A percentile compares a stretch with the other conserved stretches of the same genome.
phyloP scores from a whole-genome alignment of 2,888 invertebrate genomes.

The Spodoptera exigua region DNA sequence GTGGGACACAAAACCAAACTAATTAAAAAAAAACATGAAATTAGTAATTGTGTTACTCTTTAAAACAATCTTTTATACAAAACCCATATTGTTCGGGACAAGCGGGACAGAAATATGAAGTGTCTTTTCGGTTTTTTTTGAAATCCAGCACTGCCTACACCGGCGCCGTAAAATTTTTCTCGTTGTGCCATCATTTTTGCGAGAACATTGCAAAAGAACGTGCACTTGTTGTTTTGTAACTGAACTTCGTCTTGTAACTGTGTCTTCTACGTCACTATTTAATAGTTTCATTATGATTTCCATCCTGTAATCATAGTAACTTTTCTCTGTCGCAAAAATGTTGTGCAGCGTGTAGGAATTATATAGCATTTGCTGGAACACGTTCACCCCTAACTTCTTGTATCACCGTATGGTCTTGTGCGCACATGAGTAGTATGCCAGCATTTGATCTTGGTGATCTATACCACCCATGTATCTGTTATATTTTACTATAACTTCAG shows the following conservation, averaged over 20 bases:
- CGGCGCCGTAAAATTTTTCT: too few relatives aligned
- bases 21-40: too few relatives aligned
- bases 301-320: slow-evolving; percentile 31
- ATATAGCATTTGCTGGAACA: slow-evolving; percentile 40
- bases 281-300: slow-evolving; percentile 27
- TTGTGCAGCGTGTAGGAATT: slow-evolving; percentile 25
- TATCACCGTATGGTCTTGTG: slow-evolving; percentile 44
- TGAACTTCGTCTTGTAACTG: neutral
- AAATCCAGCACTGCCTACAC: neutral
- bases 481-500: slow-evolving; percentile 40
- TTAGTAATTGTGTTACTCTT: slow-evolving; percentile 21
- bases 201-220: too few relatives aligned
- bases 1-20: too few relatives aligned
- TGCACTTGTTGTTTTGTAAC: neutral
- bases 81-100: slow-evolving; percentile 20
- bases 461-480: slow-evolving; percentile 38
- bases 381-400: slow-evolving; percentile 40
- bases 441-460: slow-evolving; percentile 39
- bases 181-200: too few relatives aligned
- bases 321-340: slow-evolving; percentile 32
- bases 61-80: slow-evolving; percentile 19
- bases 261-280: slow-evolving; percentile 14
- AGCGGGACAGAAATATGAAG: slow-evolving; percentile 23
- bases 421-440: slow-evolving; percentile 32
- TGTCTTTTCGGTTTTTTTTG: slow-evolving; percentile 22